A percentile compares a stretch with the other conserved stretches of the same genome.
Conservation (phyloP, 1,140 invertebrate genomes). For the Potamilus streckersoni region DNA sequence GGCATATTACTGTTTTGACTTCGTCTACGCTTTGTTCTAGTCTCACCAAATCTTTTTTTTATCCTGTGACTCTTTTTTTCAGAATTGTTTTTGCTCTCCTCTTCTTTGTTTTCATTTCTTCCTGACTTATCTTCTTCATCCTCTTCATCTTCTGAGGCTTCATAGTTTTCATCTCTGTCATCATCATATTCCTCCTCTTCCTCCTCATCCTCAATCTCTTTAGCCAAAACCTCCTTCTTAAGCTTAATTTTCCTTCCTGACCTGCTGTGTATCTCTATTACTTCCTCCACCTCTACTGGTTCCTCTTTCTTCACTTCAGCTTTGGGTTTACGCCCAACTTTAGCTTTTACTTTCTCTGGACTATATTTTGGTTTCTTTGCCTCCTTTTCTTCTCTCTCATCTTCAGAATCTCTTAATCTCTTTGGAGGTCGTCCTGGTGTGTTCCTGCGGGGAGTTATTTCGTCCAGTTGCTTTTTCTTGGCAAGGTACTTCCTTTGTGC, state of each 20-base stretch:
- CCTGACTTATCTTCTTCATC: constrained; percentile 4
- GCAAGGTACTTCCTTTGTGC: constrained; percentile 13
- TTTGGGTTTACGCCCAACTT: constrained; percentile 87
- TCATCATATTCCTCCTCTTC: constrained; percentile 11
- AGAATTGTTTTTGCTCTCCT: neutral
- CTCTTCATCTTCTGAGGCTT: neutral
- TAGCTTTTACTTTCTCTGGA: constrained; percentile 94
- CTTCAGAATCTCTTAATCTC: constrained; percentile 18
- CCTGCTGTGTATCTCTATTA: constrained; percentile 87
- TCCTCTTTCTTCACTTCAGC: constrained; percentile 87
- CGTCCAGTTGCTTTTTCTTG: neutral
- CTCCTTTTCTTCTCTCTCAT: constrained; percentile 68
- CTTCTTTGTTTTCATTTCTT: neutral
- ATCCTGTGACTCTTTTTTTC: too few species aligned
- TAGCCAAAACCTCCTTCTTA: constrained; percentile 67
- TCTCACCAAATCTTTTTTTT: too few species aligned
- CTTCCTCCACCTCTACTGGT: constrained; percentile 93
- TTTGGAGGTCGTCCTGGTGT: neutral
- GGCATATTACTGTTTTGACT: too few species aligned
- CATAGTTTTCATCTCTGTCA: constrained; percentile 8
- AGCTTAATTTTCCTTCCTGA: neutral
- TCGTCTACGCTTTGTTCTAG: too few species aligned
- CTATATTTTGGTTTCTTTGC: constrained; percentile 62
- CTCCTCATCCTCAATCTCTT: constrained; percentile 6
- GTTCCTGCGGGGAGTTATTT: neutral